Percentiles rank a stretch among this genome's conserved stretches.
phyloP scores from a whole-genome alignment of 2,113 vertebrate species.

The Ophiodon elongatus region DNA sequence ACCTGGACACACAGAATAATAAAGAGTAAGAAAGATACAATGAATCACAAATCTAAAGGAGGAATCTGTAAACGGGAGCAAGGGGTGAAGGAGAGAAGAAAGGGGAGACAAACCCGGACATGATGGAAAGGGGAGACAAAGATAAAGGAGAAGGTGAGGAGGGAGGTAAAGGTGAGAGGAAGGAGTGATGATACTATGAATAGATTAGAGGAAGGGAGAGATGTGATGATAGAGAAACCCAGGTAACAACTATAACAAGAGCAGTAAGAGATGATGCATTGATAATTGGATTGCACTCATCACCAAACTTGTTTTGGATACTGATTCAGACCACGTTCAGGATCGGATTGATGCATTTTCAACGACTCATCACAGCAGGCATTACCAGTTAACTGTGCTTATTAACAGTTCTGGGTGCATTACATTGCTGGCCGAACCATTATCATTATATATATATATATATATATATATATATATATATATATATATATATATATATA shows the following conservation, averaged over 20 bases:
- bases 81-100: background rate
- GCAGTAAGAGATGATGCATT: background rate
- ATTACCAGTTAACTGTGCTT: too few relatives aligned
- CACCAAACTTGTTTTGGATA: background rate
- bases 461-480: background rate
- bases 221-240: background rate
- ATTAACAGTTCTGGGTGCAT: background rate
- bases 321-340: background rate
- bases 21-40: background rate
- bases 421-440: background rate
- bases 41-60: constrained; percentile 8
- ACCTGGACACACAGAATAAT: constrained; percentile 80
- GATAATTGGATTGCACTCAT: background rate
- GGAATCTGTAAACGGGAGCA: background rate
- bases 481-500: background rate
- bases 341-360: background rate
- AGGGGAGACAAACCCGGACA: background rate
- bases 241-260: background rate
- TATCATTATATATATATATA: background rate
- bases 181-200: background rate
- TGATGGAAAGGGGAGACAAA: background rate
- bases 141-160: background rate
- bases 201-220: constrained; percentile 2
- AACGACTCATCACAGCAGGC: background rate
- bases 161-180: background rate